phyloP scores from a whole-genome alignment of 2,797 vertebrate genomes.

The Microctenopoma stevenorrisi region DNA sequence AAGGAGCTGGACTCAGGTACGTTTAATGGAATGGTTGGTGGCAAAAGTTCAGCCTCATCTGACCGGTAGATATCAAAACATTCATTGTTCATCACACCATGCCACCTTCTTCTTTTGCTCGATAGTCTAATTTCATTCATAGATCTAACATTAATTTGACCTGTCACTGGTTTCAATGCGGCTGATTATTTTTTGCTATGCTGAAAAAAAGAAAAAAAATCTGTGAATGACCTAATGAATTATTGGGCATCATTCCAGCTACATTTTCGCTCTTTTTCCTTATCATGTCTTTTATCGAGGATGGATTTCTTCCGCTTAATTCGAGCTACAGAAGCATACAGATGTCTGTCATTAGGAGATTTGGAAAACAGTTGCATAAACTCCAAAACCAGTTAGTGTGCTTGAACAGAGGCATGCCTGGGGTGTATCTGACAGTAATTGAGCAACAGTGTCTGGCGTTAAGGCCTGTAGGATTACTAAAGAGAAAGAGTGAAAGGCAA shows the following conservation, averaged over 20 bases:
- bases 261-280: neutral
- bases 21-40: too few relatives aligned
- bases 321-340: neutral
- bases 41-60: too few relatives aligned
- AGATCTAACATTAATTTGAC: too few relatives aligned
- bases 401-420: conserved; percentile 5
- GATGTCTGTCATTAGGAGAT: conserved; percentile 4
- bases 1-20: too few relatives aligned
- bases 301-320: neutral
- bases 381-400: conserved; percentile 5
- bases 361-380: conserved; percentile 12
- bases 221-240: neutral
- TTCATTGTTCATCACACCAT: too few relatives aligned
- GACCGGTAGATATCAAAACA: too few relatives aligned
- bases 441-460: conserved; percentile 29
- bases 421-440: conserved; percentile 43
- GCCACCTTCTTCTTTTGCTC: too few relatives aligned
- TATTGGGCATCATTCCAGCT: neutral
- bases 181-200: too few relatives aligned
- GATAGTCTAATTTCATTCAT: too few relatives aligned
- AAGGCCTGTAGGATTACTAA: conserved; percentile 57
- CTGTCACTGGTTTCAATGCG: too few relatives aligned
- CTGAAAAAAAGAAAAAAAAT: too few relatives aligned
- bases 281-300: neutral
- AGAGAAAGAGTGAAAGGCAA: conserved; percentile 66